Base-by-base conservation (phyloP, 2,888 invertebrate genomes). In the Psylliodes chrysocephalus region DNA sequence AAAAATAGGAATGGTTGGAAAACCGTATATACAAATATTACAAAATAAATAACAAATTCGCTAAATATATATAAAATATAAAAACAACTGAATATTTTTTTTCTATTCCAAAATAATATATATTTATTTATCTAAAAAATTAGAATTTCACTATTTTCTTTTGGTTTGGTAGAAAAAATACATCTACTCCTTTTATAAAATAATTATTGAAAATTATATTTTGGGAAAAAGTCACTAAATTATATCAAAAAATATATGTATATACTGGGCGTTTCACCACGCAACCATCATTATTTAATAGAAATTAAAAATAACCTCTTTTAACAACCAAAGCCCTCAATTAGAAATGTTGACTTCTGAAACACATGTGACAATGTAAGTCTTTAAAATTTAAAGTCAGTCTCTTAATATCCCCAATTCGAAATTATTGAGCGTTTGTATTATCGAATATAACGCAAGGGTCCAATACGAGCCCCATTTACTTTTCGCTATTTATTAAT, bases 1-100 rank as follows among this genome's bases (percentile, higher is more conserved):
- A 69, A 69, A 67, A 67, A 64, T 63, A 61, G 69, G 69, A 69
- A 69, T 69, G 69, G 60, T 63, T 55, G 63, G 59, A 47, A 66
- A 63, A 55, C 63, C 57, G 33, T 69, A 69, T 69, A 54, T 67
- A 69, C 69, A 68, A 67, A 64, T 68, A 64, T 61, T 38, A 63
- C 55, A 69, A 55, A 59, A 66, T 60, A 66, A 67, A 66, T 52
- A 64, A 65, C 53, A 66, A 52, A 44, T 53, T 56, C 15, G 35
- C 53, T 59, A 62, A 61, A 62, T 47, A 55, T 56, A 53, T 59
- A 54, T 60, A 46, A 56, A 40, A 52, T 53, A 53, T 53, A 66
- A 60, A 53, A 53, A 53, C 30, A 49, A 49, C 15, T 4, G 1
- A 22, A 22, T 12, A 15, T 10, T 22, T 46, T 19, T 12, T 22